Base-by-base conservation (phyloP, 2,888 invertebrate species). In the Horisme vitalbata region DNA sequence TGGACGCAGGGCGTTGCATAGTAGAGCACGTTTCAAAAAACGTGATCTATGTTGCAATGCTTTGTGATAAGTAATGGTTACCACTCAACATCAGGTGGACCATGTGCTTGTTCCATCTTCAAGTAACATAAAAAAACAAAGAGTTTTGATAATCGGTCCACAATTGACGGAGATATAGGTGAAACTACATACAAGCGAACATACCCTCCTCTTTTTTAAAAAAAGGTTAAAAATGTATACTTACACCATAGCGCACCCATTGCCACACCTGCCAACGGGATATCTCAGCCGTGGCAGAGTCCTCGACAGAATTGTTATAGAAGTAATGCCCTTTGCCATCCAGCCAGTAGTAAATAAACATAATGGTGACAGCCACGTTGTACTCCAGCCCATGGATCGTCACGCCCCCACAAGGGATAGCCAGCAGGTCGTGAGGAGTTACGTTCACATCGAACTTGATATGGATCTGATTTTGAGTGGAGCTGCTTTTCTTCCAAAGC, bases 241-340 rank as follows among this genome's bases (percentile, higher is more conserved):
- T 77, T 65, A 92, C 92, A 60, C 87, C 75, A 67, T 93, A 93
- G 45, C 91, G 80, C 45, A 94, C 91, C 93, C 94, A 94, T 71
- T 94, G 94, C 94, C 94, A 94, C 43, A 94, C 89, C 77, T 94
- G 94, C 14, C 91, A 92, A 37, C 94, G 84, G 0, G 93, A 94
- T 65, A 94, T 94, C 75, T 95, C 94, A 1, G 94, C 94, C 0
- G 94, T 94, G 3, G 94, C 94, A 0, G 94, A 94, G 69, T 95
- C 94, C 69, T 94, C 94, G 14, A 94, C 91, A 13, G 90, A 88
- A 7, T 92, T 93, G 51, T 90, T 90, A 49, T 92, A 91, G 61
- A 91, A 90, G 72, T 93, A 94, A 65, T 93, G 93, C 0, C 94
- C 94, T 15, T 87, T 85, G 0, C 94, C 94, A 1, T 87, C 90